These are phyloP conservation scores for Papilio helenus DNA, from an alignment of 1,140 invertebrate species.

Conservation along the genomic window DNA sequence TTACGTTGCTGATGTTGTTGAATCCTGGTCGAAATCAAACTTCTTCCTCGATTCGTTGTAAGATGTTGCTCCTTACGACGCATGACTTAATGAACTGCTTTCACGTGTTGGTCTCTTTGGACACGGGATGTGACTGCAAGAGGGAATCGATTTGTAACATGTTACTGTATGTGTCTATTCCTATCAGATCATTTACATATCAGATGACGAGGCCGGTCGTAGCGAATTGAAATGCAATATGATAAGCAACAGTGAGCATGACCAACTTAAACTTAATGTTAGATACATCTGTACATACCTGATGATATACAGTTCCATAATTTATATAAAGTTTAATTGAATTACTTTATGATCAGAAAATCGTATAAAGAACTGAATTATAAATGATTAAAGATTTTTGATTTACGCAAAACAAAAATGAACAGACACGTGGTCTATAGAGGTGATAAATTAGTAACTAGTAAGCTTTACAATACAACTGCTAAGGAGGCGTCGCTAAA, in stretches of 20 bases:
- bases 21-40: conserved; percentile 72
- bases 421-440: conserved; percentile 25
- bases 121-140: conserved; percentile 56
- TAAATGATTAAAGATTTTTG: neutral
- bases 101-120: conserved; percentile 58
- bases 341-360: neutral
- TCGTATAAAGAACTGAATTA: neutral
- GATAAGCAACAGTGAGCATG: conserved; percentile 73
- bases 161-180: conserved; percentile 68
- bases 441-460: conserved; percentile 35
- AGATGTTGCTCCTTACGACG: conserved; percentile 64
- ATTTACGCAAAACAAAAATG: neutral
- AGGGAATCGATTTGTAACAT: conserved; percentile 51
- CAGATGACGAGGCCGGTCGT: conserved; percentile 70
- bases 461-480: conserved; percentile 34
- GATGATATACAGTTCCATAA: conserved; percentile 19
- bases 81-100: conserved; percentile 52
- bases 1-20: conserved; percentile 70
- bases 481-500: conserved; percentile 54
- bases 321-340: neutral
- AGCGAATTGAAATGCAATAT: conserved; percentile 74
- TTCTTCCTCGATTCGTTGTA: conserved; percentile 58
- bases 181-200: conserved; percentile 71
- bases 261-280: conserved; percentile 59
- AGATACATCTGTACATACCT: conserved; percentile 48